Base-by-base conservation (phyloP, 2,888 invertebrate species). In the Sympetrum striolatum region DNA sequence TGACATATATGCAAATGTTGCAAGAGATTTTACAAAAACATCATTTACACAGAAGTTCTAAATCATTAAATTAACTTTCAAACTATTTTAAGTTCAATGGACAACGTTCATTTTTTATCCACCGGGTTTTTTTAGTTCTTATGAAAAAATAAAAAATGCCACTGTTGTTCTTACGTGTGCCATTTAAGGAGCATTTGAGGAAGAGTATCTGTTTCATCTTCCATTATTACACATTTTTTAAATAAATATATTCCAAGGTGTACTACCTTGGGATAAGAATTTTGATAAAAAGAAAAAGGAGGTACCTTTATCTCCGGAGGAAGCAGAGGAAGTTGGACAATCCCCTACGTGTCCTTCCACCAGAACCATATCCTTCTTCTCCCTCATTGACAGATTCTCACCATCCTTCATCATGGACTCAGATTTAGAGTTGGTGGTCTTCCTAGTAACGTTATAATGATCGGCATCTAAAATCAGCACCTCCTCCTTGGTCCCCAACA, bases 321-420 rank as follows among this genome's bases (percentile, higher is more conserved):
- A 91, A 35, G 91, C 90, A 22, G 80, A 91, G 8, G 91, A 91
- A 58, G 90, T 91, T 44, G 92, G 92, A 94, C 94, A 91, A 92
- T 92, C 90, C 92, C 91, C 92, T 60, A 92, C 91, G 91, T 92
- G 91, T 91, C 91, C 91, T 64, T 86, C 86, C 25, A 92, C 91
- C 53, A 92, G 90, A 37, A 92, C 92, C 92, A 92, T 92, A 80
- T 92, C 92, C 37, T 90, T 91, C 90, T 91, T 91, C 90, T 92
- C 92, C 90, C 91, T 91, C 25, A 91, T 90, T 15, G 31, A 73
- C 12, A 86, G 60, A 37, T 86, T 86, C 64, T 86, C 86, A 60
- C 60, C 86, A 64, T 5, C 86, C 86, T 86, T 86, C 58, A 86
- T 37, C 60, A 64, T n/a, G 35, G 64, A n/a, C 86, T 86, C 86